Base-by-base conservation (phyloP, 2,888 invertebrate genomes). In the Pachycephus smyrnensis region DNA sequence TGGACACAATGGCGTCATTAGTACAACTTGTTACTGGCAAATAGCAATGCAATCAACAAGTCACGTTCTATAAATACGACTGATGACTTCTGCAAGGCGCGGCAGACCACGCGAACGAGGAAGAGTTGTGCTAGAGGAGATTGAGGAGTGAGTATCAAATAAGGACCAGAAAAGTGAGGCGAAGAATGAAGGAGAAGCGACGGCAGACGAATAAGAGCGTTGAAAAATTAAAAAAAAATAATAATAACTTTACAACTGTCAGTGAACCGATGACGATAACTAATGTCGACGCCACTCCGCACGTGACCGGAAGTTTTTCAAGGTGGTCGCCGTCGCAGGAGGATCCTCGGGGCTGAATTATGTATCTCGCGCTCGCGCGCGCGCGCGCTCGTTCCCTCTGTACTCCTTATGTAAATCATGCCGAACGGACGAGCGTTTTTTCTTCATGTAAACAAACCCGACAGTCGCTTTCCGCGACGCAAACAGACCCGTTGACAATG, bases 41-140 rank as follows among this genome's bases (percentile, higher is more conserved):
- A 73, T 77, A 69, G 76, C 73, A 82, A 80, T 84, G 83, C 84
- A 83, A 87, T 84, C 85, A 83, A 80, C 84, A 74, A 85, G 88
- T 88, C 88, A 88, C 84, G 85, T 87, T 88, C 88, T 88, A 87
- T 87, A 88, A 87, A 87, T 87, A 87, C 84, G 80, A 79, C 75
- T 80, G 85, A 84, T 86, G 85, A 86, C 83, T 87, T 80, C 82
- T 77, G 82, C 69, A 82, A 84, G 87, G 85, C 82, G 84, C 81
- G 84, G 81, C 82, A 77, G 71, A 9, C 55, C 55, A 55, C 55
- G 55, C 15, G 55, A 23, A 55, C 74, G 12, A 33, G 74, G n/a
- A 40, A 23, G 68, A 32, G 12, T 71, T 15, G 31, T 1, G 31
- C 71, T 3, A 1, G 1, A 23, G 31, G 9, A 12, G 71, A 71